phyloP scores from a whole-genome alignment of 1,140 invertebrate genomes.

The Solen grandis region DNA sequence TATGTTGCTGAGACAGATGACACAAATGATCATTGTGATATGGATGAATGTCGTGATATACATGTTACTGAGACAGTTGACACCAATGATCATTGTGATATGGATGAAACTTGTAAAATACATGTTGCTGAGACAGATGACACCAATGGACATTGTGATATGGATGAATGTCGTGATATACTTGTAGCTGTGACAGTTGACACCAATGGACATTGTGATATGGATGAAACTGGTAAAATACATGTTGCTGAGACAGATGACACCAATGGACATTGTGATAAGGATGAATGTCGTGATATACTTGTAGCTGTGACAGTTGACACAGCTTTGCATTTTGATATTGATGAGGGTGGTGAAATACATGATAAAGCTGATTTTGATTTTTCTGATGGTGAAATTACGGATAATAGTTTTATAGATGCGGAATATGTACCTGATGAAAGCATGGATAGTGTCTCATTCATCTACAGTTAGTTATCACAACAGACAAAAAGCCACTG shows the following conservation, averaged over 20 bases:
- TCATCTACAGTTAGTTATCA: neutral
- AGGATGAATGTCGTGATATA: neutral
- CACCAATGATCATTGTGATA: neutral
- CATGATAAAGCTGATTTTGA: neutral
- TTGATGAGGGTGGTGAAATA: conserved; percentile 5
- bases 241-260: conserved; percentile 6
- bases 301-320: conserved; percentile 18
- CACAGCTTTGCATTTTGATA: conserved; percentile 21
- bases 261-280: conserved; percentile 7
- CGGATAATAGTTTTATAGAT: neutral
- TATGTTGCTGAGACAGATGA: neutral
- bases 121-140: conserved; percentile 4
- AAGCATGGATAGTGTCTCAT: neutral
- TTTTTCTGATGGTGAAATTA: neutral
- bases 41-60: conserved; percentile 13
- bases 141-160: conserved; percentile 20
- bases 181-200: neutral
- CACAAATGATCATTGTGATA: conserved; percentile 1
- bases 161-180: conserved; percentile 8
- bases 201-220: conserved; percentile 1
- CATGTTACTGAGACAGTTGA: conserved; percentile 9
- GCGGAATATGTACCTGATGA: neutral
- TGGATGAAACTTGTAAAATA: neutral
- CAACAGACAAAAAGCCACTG: neutral
- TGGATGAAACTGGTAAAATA: conserved; percentile 11